Percentiles rank a stretch among this genome's conserved stretches.
phyloP scores from a whole-genome alignment of 2,888 invertebrate species.

The Sthenelais limicola region DNA sequence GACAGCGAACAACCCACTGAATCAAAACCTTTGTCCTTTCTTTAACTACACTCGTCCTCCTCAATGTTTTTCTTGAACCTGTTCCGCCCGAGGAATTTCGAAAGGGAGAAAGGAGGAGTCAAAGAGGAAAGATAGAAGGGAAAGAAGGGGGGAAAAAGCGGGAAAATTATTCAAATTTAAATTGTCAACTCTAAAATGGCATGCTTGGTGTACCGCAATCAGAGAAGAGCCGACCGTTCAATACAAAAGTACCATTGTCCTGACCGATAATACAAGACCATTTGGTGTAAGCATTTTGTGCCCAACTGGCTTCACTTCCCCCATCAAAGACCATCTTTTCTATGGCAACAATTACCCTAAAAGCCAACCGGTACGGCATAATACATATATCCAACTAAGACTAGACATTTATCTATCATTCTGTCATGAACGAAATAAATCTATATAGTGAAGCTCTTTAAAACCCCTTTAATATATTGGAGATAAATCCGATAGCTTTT shows the following conservation, averaged over 20 bases:
- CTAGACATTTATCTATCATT: too few relatives aligned
- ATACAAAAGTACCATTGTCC: constrained; percentile 8
- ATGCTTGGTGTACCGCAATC: constrained; percentile 17
- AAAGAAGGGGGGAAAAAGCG: not conserved
- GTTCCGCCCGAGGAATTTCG: too few relatives aligned
- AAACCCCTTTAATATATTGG: too few relatives aligned
- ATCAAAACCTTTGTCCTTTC: constrained; percentile 2
- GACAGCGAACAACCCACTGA: constrained; percentile 7
- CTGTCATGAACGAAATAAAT: too few relatives aligned
- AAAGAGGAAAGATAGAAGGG: too few relatives aligned
- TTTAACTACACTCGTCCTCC: not conserved
- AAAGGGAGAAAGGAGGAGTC: too few relatives aligned
- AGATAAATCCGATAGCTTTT: too few relatives aligned
- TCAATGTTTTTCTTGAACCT: constrained; percentile 1
- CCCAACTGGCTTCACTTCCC: constrained; percentile 28
- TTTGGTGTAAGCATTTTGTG: constrained; percentile 32
- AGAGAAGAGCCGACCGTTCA: constrained; percentile 20
- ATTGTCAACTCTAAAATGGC: constrained; percentile 17
- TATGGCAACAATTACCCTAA: constrained; percentile 18
- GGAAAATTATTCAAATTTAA: constrained; percentile 30
- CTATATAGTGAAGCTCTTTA: too few relatives aligned
- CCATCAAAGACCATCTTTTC: not conserved
- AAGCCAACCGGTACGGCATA: too few relatives aligned
- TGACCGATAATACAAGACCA: constrained; percentile 17
- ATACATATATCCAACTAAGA: too few relatives aligned